Percentiles rank a stretch among this genome's conserved stretches.
Conservation (phyloP, 2,888 invertebrate species). For the Lingula anatina region DNA sequence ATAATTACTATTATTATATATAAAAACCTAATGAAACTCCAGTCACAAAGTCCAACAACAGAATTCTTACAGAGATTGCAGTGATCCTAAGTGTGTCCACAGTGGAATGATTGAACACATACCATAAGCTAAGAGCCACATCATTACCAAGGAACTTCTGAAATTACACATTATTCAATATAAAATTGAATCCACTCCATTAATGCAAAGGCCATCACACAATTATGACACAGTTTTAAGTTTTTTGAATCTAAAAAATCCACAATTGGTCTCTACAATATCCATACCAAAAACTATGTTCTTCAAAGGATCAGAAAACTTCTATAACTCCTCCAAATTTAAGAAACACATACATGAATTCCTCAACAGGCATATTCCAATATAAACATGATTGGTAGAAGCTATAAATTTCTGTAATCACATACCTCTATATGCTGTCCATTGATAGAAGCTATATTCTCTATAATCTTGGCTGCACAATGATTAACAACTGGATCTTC, state of each 20-base stretch:
- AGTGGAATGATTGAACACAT: constrained; percentile 48
- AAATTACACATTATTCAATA: too few relatives aligned
- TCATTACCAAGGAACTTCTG: constrained; percentile 48
- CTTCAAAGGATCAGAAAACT: too few relatives aligned
- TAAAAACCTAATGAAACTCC: too few relatives aligned
- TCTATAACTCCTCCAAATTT: too few relatives aligned
- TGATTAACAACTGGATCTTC: constrained; percentile 49
- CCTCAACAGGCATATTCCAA: background rate
- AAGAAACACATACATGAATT: too few relatives aligned
- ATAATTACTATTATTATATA: too few relatives aligned
- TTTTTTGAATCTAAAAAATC: too few relatives aligned
- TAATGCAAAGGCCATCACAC: too few relatives aligned
- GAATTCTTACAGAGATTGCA: constrained; percentile 46
- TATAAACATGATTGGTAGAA: background rate
- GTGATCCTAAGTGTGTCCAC: constrained; percentile 43
- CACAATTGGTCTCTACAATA: too few relatives aligned
- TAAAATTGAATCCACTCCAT: background rate
- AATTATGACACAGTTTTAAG: too few relatives aligned
- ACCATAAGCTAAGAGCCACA: constrained; percentile 47
- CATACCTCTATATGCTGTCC: constrained; percentile 36
- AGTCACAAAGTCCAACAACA: too few relatives aligned
- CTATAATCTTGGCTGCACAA: constrained; percentile 48
- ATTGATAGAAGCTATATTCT: constrained; percentile 42
- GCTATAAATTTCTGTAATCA: background rate
- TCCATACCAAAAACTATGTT: too few relatives aligned